These are phyloP conservation scores for Asobara japonica DNA, from an alignment of 1,140 invertebrate species.

Conservation along the genomic window DNA sequence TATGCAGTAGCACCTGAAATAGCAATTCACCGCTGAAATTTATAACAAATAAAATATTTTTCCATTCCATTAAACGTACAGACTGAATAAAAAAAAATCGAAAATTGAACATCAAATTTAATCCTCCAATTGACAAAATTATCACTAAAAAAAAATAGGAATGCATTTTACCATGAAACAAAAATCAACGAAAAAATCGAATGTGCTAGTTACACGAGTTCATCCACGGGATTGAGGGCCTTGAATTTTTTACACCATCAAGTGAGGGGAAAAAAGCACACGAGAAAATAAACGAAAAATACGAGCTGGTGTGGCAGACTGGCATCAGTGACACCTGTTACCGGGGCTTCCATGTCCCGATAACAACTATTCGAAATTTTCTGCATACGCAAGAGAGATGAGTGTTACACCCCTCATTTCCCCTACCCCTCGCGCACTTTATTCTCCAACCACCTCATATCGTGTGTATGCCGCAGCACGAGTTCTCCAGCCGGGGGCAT, in stretches of 20 bases:
- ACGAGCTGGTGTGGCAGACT: background rate
- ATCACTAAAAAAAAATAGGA: background rate
- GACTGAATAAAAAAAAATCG: too few relatives aligned
- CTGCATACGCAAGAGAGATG: background rate
- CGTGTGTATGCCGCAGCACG: constrained; percentile 4
- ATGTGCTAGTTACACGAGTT: background rate
- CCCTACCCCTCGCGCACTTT: background rate
- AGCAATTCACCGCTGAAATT: too few relatives aligned
- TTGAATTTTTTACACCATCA: background rate
- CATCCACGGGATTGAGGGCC: background rate
- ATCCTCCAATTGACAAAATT: background rate
- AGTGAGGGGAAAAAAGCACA: background rate
- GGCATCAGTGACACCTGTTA: constrained; percentile 29
- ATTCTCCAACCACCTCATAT: background rate
- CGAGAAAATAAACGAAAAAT: constrained; percentile 14
- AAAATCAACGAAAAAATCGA: background rate
- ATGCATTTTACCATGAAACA: background rate
- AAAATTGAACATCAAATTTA: too few relatives aligned
- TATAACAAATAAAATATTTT: too few relatives aligned
- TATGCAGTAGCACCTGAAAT: too few relatives aligned
- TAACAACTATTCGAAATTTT: constrained; percentile 31
- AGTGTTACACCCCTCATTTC: background rate
- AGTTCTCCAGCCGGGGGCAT: constrained; percentile 20
- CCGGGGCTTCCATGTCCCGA: constrained; percentile 10
- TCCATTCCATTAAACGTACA: too few relatives aligned